phyloP scores from a whole-genome alignment of 2,888 invertebrate genomes.

The Acrobasis repandana region DNA sequence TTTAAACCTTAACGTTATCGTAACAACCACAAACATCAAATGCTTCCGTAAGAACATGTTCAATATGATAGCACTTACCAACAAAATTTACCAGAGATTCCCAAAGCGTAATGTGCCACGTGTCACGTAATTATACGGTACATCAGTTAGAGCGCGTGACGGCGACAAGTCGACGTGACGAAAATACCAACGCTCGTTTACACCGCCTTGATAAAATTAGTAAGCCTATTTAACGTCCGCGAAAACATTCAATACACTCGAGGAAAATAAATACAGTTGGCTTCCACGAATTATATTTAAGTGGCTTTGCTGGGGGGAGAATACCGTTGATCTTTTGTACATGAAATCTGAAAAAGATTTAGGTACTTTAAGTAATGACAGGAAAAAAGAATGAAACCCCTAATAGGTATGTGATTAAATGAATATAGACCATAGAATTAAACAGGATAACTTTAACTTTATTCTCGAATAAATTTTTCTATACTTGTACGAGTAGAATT shows the following conservation, averaged over 20 bases:
- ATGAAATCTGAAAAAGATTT: too few relatives aligned
- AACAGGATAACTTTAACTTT: too few relatives aligned
- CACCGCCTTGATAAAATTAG: slow-evolving; percentile 13
- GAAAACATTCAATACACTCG: slow-evolving; percentile 13
- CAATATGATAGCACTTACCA: slow-evolving; percentile 9
- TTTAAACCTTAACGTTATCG: not conserved
- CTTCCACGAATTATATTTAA: too few relatives aligned
- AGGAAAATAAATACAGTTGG: not conserved
- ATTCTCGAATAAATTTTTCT: too few relatives aligned
- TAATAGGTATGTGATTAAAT: too few relatives aligned
- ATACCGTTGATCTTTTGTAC: too few relatives aligned
- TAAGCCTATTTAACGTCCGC: slow-evolving; percentile 10
- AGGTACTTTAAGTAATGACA: too few relatives aligned
- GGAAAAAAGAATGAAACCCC: too few relatives aligned
- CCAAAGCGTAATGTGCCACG: slow-evolving; percentile 14
- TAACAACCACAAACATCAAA: not conserved
- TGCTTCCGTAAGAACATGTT: not conserved
- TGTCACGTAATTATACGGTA: slow-evolving; percentile 18
- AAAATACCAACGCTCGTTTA: slow-evolving; percentile 12
- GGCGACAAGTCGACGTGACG: slow-evolving; percentile 19
- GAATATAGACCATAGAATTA: too few relatives aligned
- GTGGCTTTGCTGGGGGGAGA: too few relatives aligned
- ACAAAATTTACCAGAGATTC: slow-evolving; percentile 12
- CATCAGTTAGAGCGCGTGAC: slow-evolving; percentile 19
- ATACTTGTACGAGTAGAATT: too few relatives aligned